Evolutionary conservation across 2,113 vertebrate genomes (phyloP).

Genomic region (Hoplias malabaricus): DNA sequence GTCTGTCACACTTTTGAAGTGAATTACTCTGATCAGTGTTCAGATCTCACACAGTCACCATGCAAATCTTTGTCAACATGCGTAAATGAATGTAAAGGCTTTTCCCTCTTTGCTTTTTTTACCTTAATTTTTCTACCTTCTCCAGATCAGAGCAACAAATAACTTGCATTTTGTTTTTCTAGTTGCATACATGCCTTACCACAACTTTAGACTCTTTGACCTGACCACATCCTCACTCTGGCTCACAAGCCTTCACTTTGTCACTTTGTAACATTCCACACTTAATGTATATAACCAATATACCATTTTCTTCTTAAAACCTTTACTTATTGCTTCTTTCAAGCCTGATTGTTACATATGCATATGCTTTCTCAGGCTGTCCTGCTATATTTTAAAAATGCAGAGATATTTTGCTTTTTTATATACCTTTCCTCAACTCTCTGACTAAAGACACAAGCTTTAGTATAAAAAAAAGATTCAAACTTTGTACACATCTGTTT

Average conservation of each 20-base stretch:
- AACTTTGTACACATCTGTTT: conserved; percentile 75
- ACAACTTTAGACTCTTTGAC: not conserved
- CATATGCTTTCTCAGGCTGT: conserved; percentile 67
- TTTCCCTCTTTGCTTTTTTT: conserved; percentile 53
- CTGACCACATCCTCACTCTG: not conserved
- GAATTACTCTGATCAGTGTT: conserved; percentile 61
- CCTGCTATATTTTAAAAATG: conserved; percentile 68
- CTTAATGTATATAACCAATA: not conserved
- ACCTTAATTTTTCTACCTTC: conserved; percentile 54
- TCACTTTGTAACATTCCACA: conserved; percentile 1
- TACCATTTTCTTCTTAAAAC: conserved; percentile 36
- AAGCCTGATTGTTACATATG: conserved; percentile 31
- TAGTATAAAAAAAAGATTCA: conserved; percentile 78
- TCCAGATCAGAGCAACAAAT: conserved; percentile 28
- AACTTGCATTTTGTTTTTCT: not conserved
- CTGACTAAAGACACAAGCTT: conserved; percentile 75
- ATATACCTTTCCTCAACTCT: conserved; percentile 66
- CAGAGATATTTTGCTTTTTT: conserved; percentile 72
- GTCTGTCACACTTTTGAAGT: conserved; percentile 34
- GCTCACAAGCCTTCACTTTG: not conserved
- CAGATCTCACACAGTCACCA: conserved; percentile 63
- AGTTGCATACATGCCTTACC: not conserved
- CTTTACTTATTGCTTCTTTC: conserved; percentile 66
- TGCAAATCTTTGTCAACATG: conserved; percentile 62
- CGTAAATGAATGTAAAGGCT: conserved; percentile 77